These are phyloP conservation scores for Todiramphus saurophagus DNA, from an alignment of 2,113 vertebrate species.

Conservation along the genomic window DNA sequence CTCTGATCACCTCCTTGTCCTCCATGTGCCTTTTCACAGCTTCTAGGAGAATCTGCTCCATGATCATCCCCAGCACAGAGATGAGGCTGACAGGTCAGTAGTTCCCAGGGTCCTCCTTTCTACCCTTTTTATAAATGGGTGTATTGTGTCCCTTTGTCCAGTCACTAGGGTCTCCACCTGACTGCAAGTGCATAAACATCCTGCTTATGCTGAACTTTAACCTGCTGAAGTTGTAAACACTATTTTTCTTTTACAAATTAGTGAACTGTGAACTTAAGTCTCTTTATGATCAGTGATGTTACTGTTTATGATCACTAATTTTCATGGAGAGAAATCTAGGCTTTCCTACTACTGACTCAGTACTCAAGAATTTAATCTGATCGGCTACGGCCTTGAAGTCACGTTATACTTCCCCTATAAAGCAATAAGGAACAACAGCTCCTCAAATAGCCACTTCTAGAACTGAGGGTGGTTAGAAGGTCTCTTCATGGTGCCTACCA, in stretches of 20 bases:
- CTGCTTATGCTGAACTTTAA: neutral
- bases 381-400: neutral
- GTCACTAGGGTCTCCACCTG: too few species aligned
- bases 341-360: neutral
- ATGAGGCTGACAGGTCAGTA: too few species aligned
- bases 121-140: too few species aligned
- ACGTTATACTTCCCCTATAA: neutral
- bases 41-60: too few species aligned
- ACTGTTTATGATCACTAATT: neutral
- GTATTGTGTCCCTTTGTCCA: too few species aligned
- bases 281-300: neutral
- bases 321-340: neutral
- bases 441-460: neutral
- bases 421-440: neutral
- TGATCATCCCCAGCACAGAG: too few species aligned
- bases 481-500: neutral
- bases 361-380: neutral
- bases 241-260: neutral
- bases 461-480: neutral
- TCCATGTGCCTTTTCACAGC: too few species aligned
- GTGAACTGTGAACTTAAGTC: neutral
- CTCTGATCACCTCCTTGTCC: too few species aligned
- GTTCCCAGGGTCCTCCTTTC: too few species aligned
- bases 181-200: neutral
- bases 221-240: neutral